Percentiles rank a stretch among this genome's conserved stretches.
Evolutionary conservation across 2,113 vertebrate genomes (phyloP).

Genomic region (Ia io): DNA sequence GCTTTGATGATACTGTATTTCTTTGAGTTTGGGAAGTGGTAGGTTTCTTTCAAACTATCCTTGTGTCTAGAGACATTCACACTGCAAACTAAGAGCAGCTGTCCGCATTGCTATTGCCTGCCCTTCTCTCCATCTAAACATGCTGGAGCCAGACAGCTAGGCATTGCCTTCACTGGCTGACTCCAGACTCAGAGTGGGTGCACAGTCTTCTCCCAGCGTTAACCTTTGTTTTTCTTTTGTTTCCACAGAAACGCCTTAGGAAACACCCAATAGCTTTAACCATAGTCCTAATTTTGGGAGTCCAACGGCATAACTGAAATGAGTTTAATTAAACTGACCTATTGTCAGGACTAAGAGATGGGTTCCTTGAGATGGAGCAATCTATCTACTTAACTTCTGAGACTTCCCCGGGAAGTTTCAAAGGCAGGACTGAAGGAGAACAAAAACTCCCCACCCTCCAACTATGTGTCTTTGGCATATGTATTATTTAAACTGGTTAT

Average conservation of each 20-base stretch:
- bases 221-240: no score
- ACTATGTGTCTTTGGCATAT: neutral
- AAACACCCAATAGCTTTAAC: neutral
- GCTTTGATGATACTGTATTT: neutral
- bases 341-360: neutral
- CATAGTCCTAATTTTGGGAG: neutral
- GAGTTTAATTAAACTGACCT: neutral
- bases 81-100: no score
- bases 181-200: no score
- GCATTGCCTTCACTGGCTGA: no score
- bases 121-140: no score
- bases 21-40: neutral
- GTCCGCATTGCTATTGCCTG: no score
- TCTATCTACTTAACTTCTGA: neutral
- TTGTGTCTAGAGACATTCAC: no score
- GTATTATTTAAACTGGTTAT: neutral
- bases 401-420: neutral
- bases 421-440: neutral
- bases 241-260: no score
- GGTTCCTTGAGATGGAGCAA: neutral
- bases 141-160: no score
- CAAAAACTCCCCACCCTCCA: neutral
- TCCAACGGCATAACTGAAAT: neutral
- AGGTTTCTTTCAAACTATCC: neutral
- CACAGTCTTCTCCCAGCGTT: no score